Evolutionary conservation across 2,888 invertebrate species (phyloP), one percentile per base, ranked within the genome.

Genomic region (Clivina fossor): DNA sequence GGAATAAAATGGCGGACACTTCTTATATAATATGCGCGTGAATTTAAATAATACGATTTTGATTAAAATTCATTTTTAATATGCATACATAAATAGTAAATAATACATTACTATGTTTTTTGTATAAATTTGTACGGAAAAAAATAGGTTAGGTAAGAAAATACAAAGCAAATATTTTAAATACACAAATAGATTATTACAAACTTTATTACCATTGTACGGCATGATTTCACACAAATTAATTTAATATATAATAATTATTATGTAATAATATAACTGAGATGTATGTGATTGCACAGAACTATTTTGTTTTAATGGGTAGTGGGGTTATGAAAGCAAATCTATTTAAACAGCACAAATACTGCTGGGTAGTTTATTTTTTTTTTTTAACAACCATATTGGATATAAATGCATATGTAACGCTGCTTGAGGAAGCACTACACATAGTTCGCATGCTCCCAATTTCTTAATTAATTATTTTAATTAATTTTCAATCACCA

Each of bases 151-250:
- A 20, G 28, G n/a, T 8, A 16, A 19, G 44, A 30, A 19, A 19
- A 30, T 0, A 30, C 4, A 16, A 22, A 22, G 2, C 19, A 30
- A n/a, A 44, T 32, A 8, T 26, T 28, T 46, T 47, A 44, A 53
- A 44, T 53, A 53, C 35, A 53, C 26, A 43, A 44, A 44, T 53
- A 37, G 44, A 53, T 53, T 53, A 53, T 53, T 53, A 53, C 53
- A 53, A 53, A 53, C 53, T 53, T 53, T 53, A 53, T 53, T 53
- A 40, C 53, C 53, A 53, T 44, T 53, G 53, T 53, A 53, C 44
- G 35, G 53, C 28, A 43, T 28, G 13, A 47, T 19, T 51, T 53
- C 53, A 53, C 53, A 53, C 53, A 44, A 44, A 41, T 41, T 41
- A 51, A 40, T 22, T 51, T 40, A n/a, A n/a, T 51, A 43, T 51